Conservation (phyloP, 2,797 vertebrate genomes). For the Sphenopsis melanotis region DNA sequence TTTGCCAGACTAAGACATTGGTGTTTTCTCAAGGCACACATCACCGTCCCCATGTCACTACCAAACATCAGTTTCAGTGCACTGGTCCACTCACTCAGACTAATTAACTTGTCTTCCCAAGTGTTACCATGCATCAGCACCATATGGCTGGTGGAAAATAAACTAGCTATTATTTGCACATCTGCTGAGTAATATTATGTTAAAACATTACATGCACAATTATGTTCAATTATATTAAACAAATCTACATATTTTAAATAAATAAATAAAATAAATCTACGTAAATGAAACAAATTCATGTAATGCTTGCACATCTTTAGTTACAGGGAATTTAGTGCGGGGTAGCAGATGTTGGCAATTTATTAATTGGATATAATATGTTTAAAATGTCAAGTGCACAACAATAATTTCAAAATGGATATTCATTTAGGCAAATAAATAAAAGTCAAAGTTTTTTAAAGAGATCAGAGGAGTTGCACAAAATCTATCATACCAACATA, state of each 20-base stretch:
- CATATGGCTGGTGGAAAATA: constrained; percentile 69
- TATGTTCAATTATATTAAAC: constrained; percentile 80
- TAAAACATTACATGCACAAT: constrained; percentile 76
- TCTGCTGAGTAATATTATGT: constrained; percentile 75
- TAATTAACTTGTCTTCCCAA: background rate
- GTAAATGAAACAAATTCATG: constrained; percentile 73
- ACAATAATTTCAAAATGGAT: constrained; percentile 34
- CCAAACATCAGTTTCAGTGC: background rate
- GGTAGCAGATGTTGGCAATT: constrained; percentile 71
- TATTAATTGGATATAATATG: constrained; percentile 69
- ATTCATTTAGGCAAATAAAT: constrained; percentile 28
- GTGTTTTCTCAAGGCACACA: background rate
- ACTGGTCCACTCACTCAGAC: background rate
- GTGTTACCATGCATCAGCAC: background rate
- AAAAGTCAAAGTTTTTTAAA: background rate
- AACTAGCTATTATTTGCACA: constrained; percentile 75
- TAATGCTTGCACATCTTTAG: constrained; percentile 68
- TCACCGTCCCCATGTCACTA: background rate
- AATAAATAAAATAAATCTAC: background rate
- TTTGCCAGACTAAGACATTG: background rate
- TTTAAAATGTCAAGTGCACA: constrained; percentile 66
- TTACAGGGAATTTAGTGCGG: constrained; percentile 73
- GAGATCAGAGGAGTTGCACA: background rate
- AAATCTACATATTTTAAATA: constrained; percentile 35
- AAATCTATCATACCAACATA: background rate